Conservation (phyloP, 2,797 vertebrate genomes). For the Sebastes hubbsi region DNA sequence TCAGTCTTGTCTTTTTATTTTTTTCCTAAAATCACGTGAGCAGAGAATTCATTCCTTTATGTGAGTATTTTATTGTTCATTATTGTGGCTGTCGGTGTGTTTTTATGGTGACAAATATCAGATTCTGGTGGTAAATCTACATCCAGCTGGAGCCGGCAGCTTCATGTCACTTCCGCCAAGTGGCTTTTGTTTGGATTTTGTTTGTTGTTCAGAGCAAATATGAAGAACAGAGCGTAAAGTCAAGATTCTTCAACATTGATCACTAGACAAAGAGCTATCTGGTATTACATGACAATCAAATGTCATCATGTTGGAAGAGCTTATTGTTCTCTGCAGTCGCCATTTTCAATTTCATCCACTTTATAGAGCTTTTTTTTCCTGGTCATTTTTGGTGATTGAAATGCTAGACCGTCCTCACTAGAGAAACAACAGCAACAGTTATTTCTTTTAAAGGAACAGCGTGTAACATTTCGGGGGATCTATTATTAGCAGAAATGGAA, state of each 20-base stretch:
- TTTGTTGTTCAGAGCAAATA: conserved; percentile 27
- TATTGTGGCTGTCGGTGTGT: background rate
- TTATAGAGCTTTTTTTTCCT: background rate
- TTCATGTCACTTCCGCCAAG: conserved; percentile 24
- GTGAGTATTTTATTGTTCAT: background rate
- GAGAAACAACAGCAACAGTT: background rate
- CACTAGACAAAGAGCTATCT: conserved; percentile 18
- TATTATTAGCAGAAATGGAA: no score
- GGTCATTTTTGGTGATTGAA: background rate
- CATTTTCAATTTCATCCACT: conserved; percentile 29
- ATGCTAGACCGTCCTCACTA: background rate
- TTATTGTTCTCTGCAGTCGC: conserved; percentile 26
- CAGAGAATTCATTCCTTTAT: background rate
- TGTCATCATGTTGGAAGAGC: conserved; percentile 37
- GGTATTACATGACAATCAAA: conserved; percentile 31
- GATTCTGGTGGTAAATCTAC: background rate
- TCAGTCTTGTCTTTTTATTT: background rate
- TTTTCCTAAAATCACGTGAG: background rate
- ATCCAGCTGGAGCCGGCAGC: background rate
- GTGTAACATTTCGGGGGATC: no score
- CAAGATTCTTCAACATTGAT: conserved; percentile 33
- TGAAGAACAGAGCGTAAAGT: conserved; percentile 30
- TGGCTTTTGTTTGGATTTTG: conserved; percentile 41
- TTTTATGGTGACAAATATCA: background rate
- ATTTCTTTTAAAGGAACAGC: background rate